Evolutionary conservation across 2,113 vertebrate genomes (phyloP), one percentile per base, ranked within the genome.

Genomic region (Crypturellus undulatus): DNA sequence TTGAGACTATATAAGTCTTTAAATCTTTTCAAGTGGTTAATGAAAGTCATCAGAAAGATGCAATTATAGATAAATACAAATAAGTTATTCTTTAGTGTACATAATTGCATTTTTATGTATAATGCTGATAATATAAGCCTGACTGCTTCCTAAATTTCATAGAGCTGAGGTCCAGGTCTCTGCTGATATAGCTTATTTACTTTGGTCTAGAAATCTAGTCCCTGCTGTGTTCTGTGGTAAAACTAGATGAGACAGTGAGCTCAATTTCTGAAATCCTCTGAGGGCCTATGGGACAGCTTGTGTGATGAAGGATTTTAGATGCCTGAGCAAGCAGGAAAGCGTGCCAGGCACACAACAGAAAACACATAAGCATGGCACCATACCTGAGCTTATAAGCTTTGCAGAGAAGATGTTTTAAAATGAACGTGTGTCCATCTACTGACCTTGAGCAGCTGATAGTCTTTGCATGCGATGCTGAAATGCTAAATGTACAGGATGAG

Each of bases 321-420:
- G 49, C 12, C 25, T 40, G 52, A 85, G 30, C 49, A 69, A 71
- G 22, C 72, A 25, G 5, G 0, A 25, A 75, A 45, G 1, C 64
- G 21, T 80, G 21, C 32, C 42, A 24, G 16, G 71, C 75, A 73
- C 81, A 25, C 51, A 76, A 47, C 12, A 68, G 80, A 3, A 7
- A 65, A 20, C 3, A 0, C 20, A 15, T 21, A 40, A 84, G 28
- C 0, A 0, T 69, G 32, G 34, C 52, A 87, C 65, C 18, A 4
- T 54, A 67, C 51, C 45, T 75, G 21, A 63, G 42, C 52, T 36
- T 36, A 24, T 68, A 13, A 89, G 7, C 3, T 75, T 76, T 24
- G 19, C 45, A 51, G 15, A 11, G 45, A 65, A 47, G 5, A 1
- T 49, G 77, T 85, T 58, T 67, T 2, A 6, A 82, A 86, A 67